These are phyloP conservation scores for Zeuzera pyrina DNA, from an alignment of 2,888 invertebrate species.

Conservation along the genomic window DNA sequence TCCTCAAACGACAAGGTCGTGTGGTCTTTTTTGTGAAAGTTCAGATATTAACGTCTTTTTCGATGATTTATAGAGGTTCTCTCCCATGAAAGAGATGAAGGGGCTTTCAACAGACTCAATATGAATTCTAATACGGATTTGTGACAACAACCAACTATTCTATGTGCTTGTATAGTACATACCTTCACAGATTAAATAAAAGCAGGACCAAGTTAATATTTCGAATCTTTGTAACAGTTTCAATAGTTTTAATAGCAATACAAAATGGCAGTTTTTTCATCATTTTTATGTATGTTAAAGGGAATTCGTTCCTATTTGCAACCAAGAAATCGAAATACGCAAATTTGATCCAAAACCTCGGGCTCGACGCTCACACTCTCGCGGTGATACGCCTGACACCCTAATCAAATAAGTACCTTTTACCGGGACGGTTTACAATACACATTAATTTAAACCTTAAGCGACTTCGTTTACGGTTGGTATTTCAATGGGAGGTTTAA, in stretches of 20 bases:
- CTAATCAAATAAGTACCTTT: slow-evolving; percentile 74
- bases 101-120: slow-evolving; percentile 47
- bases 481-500: slow-evolving; percentile 22
- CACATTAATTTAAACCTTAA: slow-evolving; percentile 25
- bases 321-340: slow-evolving; percentile 65
- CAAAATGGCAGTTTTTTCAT: too few relatives aligned
- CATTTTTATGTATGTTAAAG: slow-evolving; percentile 30
- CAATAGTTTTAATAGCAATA: slow-evolving; percentile 20
- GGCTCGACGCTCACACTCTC: slow-evolving; percentile 61
- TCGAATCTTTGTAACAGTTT: neutral
- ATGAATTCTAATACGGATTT: slow-evolving; percentile 55
- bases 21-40: slow-evolving; percentile 39
- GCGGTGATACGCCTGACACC: slow-evolving; percentile 72
- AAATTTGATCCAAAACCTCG: slow-evolving; percentile 70
- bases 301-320: slow-evolving; percentile 25
- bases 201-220: neutral
- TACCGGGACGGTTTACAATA: slow-evolving; percentile 39
- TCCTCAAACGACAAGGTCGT: slow-evolving; percentile 31
- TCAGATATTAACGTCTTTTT: slow-evolving; percentile 51
- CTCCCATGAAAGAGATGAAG: slow-evolving; percentile 52
- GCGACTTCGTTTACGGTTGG: slow-evolving; percentile 25
- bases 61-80: slow-evolving; percentile 57
- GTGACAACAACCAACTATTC: slow-evolving; percentile 33
- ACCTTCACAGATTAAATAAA: too few relatives aligned
- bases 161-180: too few relatives aligned